Evolutionary conservation across 1,140 invertebrate species (phyloP).

Genomic region (Augochlora pura): DNA sequence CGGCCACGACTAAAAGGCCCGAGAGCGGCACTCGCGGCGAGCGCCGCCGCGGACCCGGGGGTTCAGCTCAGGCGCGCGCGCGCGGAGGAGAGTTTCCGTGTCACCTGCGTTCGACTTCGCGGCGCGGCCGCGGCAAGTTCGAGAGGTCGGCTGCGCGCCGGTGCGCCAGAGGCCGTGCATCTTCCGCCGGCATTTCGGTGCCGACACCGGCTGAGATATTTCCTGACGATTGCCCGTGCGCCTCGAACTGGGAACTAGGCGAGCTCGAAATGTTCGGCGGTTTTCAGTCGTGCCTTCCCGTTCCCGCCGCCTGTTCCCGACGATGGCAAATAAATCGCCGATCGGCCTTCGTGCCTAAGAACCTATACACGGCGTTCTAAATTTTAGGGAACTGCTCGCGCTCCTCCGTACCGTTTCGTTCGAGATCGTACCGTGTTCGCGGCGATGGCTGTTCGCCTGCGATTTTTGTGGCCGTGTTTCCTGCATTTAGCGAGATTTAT

Average conservation of each 20-base stretch:
- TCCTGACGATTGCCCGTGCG: background rate
- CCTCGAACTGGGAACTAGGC: background rate
- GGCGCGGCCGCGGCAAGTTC: background rate
- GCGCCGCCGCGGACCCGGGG: too few relatives aligned
- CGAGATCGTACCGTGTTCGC: too few relatives aligned
- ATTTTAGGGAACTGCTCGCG: too few relatives aligned
- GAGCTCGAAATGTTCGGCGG: background rate
- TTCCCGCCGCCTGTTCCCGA: background rate
- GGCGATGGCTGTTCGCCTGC: too few relatives aligned
- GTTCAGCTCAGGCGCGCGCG: too few relatives aligned
- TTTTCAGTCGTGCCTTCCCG: background rate
- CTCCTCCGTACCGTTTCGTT: too few relatives aligned
- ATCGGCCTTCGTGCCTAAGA: too few relatives aligned
- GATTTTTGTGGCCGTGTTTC: too few relatives aligned
- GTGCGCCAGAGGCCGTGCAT: background rate
- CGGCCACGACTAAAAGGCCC: too few relatives aligned
- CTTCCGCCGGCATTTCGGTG: constrained; percentile 9
- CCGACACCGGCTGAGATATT: background rate
- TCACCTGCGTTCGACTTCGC: constrained; percentile 17
- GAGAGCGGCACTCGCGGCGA: too few relatives aligned
- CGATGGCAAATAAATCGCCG: background rate
- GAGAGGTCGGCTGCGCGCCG: background rate
- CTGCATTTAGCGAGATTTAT: too few relatives aligned
- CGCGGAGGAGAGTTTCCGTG: constrained; percentile 13
- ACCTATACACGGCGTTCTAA: too few relatives aligned